Percentiles rank a stretch among this genome's conserved stretches.
Evolutionary conservation across 2,113 vertebrate genomes (phyloP).

Genomic region (Thalassarche chlororhynchos): DNA sequence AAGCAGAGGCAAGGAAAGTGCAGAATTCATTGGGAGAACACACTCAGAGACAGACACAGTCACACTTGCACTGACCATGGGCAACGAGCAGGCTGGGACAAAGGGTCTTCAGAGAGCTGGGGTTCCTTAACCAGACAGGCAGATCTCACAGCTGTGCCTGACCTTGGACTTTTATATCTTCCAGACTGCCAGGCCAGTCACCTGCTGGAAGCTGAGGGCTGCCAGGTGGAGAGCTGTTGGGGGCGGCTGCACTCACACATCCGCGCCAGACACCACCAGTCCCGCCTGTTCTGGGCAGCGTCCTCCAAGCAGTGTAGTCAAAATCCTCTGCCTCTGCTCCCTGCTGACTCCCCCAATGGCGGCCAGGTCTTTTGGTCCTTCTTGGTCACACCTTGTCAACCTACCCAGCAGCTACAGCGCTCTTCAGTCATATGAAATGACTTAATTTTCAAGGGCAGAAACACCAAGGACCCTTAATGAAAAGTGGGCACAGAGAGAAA

Average conservation of each 20-base stretch:
- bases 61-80: rapidly evolving
- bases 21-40: background rate
- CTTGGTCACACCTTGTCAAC: background rate
- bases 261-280: rapidly evolving
- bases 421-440: background rate
- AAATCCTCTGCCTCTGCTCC: background rate
- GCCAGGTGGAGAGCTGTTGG: background rate
- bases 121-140: background rate
- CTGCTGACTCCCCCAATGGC: background rate
- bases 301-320: background rate
- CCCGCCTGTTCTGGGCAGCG: rapidly evolving
- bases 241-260: background rate
- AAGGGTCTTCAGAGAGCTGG: background rate
- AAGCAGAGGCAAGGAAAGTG: background rate
- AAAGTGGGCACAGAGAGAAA: background rate
- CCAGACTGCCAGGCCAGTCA: background rate
- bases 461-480: background rate
- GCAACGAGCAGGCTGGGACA: rapidly evolving
- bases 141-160: background rate
- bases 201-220: background rate
- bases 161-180: background rate
- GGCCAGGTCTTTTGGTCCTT: background rate
- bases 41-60: background rate
- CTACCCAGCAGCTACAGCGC: background rate
- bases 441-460: background rate